A percentile compares a stretch with the other conserved stretches of the same genome.
phyloP scores from a whole-genome alignment of 1,140 invertebrate species.

The Heliothis virescens region DNA sequence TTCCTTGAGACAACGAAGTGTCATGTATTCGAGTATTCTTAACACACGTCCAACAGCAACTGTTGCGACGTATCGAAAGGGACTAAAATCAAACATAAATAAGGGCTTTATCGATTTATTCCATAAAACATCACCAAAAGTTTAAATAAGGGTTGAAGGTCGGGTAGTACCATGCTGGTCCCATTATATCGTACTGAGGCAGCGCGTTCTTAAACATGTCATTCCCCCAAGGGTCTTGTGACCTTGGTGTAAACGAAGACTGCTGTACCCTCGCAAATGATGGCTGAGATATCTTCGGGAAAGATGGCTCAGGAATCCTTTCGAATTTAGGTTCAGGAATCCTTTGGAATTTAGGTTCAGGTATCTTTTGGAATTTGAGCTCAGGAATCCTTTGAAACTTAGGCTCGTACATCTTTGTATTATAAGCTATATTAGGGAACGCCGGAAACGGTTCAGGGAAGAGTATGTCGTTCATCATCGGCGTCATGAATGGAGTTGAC shows the following conservation, averaged over 20 bases:
- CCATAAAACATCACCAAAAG: conserved; percentile 57
- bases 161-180: conserved; percentile 59
- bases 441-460: conserved; percentile 35
- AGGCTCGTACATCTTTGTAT: background rate
- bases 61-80: background rate
- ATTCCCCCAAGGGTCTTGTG: conserved; percentile 48
- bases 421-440: conserved; percentile 22
- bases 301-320: conserved; percentile 2
- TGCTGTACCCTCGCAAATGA: background rate
- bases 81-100: conserved; percentile 7
- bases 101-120: conserved; percentile 38
- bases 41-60: too few relatives aligned
- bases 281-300: background rate
- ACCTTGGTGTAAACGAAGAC: conserved; percentile 5
- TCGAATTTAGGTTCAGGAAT: background rate
- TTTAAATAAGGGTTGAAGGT: conserved; percentile 66
- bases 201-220: conserved; percentile 34
- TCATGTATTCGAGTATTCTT: too few relatives aligned
- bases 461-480: conserved; percentile 51
- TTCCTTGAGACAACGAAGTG: too few relatives aligned
- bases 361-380: background rate
- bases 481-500: conserved; percentile 36
- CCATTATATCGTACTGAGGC: conserved; percentile 44
- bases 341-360: background rate
- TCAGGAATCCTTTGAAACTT: background rate